Evolutionary conservation across 2,113 vertebrate genomes (phyloP).

Genomic region (Oryzias woworae): DNA sequence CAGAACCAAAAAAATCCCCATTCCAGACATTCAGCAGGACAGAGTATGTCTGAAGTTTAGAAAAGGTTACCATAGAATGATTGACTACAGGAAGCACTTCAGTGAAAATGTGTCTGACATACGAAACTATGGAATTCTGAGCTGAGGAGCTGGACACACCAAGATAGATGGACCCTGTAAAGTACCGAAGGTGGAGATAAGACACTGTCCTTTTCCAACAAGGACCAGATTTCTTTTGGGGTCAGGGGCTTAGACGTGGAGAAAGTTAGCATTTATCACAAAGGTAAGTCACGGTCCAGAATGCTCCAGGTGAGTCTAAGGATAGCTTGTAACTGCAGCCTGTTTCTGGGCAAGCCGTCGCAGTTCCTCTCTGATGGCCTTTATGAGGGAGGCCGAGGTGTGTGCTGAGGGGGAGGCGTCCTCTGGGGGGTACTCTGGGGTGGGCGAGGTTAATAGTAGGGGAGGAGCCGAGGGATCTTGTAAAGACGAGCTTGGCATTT

Average conservation of each 20-base stretch:
- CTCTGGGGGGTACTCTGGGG: slow-evolving; percentile 87
- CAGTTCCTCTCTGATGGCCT: slow-evolving; percentile 97
- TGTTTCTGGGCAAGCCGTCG: slow-evolving; percentile 97
- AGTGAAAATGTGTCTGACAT: slow-evolving; percentile 48
- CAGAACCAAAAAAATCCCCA: not conserved
- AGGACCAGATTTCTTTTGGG: slow-evolving; percentile 30
- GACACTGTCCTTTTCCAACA: slow-evolving; percentile 19
- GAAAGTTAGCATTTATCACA: slow-evolving; percentile 5
- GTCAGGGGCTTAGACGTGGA: slow-evolving; percentile 6
- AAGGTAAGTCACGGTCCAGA: slow-evolving; percentile 31
- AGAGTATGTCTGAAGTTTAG: slow-evolving; percentile 37
- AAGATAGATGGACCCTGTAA: slow-evolving; percentile 55
- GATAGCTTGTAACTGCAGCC: slow-evolving; percentile 85
- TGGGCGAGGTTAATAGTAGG: slow-evolving; percentile 82
- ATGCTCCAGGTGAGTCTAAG: slow-evolving; percentile 74
- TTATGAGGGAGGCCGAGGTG: slow-evolving; percentile 95
- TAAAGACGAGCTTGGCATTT: slow-evolving; percentile 88
- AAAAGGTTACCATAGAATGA: slow-evolving; percentile 28
- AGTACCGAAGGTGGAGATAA: slow-evolving; percentile 47
- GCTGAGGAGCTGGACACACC: slow-evolving; percentile 12
- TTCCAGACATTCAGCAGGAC: slow-evolving; percentile 13
- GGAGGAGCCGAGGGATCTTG: slow-evolving; percentile 87
- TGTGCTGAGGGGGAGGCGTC: slow-evolving; percentile 87
- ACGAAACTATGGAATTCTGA: slow-evolving; percentile 41
- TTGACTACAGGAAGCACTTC: slow-evolving; percentile 73